Percentiles rank a stretch among this genome's conserved stretches.
phyloP scores from a whole-genome alignment of 2,113 vertebrate species.

The Sphaerodactylus townsendi region DNA sequence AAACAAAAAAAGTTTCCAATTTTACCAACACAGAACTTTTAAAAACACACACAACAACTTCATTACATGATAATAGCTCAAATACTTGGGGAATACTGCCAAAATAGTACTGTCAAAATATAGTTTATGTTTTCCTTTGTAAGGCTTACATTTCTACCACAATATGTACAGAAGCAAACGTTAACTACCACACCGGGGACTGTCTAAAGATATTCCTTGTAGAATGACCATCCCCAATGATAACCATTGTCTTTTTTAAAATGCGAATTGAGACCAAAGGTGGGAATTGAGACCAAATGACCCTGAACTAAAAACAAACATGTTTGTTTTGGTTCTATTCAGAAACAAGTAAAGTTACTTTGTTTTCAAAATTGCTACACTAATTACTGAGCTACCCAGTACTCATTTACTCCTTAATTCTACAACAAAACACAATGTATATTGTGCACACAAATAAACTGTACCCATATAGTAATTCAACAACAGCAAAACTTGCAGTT shows the following conservation, averaged over 20 bases:
- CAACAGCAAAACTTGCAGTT: conserved; percentile 34
- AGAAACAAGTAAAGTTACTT: conserved; percentile 52
- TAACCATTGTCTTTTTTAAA: conserved; percentile 60
- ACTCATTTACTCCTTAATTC: conserved; percentile 41
- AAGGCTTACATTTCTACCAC: conserved; percentile 44
- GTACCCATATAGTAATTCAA: not conserved
- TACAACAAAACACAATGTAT: conserved; percentile 39
- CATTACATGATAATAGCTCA: conserved; percentile 55
- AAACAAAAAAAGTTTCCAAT: conserved; percentile 25
- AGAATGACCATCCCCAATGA: conserved; percentile 72
- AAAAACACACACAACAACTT: conserved; percentile 29
- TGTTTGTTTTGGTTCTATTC: conserved; percentile 57
- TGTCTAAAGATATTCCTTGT: conserved; percentile 62
- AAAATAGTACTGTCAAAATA: conserved; percentile 53
- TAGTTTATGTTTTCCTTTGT: conserved; percentile 56
- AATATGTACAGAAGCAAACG: conserved; percentile 57
- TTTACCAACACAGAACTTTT: conserved; percentile 19
- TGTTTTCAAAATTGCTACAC: conserved; percentile 43
- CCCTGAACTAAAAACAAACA: conserved; percentile 55
- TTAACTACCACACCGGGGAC: conserved; percentile 58
- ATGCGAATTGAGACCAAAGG: conserved; percentile 56
- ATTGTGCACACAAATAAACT: conserved; percentile 42
- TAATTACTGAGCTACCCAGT: conserved; percentile 62
- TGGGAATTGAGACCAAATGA: conserved; percentile 58
- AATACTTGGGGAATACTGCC: conserved; percentile 62